These are phyloP conservation scores for Cerastis leucographa DNA, from an alignment of 2,888 invertebrate genomes.

Conservation along the genomic window DNA sequence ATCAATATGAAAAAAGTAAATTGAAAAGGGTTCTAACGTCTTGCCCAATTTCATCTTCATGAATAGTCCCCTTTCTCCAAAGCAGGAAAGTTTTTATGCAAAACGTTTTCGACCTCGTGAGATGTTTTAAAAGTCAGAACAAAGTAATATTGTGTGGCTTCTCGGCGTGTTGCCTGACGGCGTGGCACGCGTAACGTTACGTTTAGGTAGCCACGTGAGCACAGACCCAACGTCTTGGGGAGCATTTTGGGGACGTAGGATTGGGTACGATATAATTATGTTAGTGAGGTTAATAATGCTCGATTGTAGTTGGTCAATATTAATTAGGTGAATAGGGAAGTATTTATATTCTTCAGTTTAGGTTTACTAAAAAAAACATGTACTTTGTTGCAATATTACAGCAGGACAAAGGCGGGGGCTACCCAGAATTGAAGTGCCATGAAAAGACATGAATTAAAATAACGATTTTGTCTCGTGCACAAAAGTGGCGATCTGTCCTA, in stretches of 20 bases:
- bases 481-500: too few species aligned
- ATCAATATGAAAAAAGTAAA: neutral
- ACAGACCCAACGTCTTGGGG: neutral
- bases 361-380: too few species aligned
- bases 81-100: neutral
- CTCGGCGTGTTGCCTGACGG: constrained; percentile 5
- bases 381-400: too few species aligned
- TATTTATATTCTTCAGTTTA: neutral
- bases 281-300: neutral
- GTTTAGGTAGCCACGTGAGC: constrained; percentile 21
- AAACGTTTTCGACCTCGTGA: constrained; percentile 28
- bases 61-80: neutral
- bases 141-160: constrained; percentile 38
- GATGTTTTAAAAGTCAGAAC: constrained; percentile 9
- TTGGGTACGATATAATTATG: neutral
- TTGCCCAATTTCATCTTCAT: neutral
- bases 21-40: neutral
- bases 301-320: neutral
- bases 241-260: neutral
- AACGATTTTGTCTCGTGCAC: too few species aligned
- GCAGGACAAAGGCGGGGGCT: too few species aligned
- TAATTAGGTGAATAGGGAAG: neutral
- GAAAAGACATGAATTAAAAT: too few species aligned
- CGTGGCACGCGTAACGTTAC: neutral
- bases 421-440: too few species aligned